phyloP scores from a whole-genome alignment of 2,888 invertebrate species.

The Dermolepida albohirtum region DNA sequence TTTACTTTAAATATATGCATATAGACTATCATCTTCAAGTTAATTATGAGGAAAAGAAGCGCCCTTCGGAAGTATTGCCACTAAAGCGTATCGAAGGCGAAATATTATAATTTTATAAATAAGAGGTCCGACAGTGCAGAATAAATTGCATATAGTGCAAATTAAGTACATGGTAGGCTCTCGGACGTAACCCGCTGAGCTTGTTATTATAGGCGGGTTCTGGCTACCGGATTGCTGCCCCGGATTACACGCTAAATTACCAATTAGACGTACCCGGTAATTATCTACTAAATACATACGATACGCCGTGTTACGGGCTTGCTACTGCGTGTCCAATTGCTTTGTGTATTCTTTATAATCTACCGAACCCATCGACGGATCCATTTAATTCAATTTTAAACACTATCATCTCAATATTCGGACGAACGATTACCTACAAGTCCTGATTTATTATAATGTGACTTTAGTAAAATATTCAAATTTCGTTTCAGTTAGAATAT shows the following conservation, averaged over 20 bases:
- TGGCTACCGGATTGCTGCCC: constrained; percentile 42
- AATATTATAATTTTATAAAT: constrained; percentile 39
- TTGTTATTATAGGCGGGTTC: constrained; percentile 43
- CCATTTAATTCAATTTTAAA: constrained; percentile 41
- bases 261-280: constrained; percentile 57
- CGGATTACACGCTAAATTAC: constrained; percentile 56
- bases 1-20: background rate
- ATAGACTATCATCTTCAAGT: constrained; percentile 10
- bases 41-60: constrained; percentile 5
- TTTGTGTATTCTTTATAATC: constrained; percentile 40
- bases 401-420: constrained; percentile 27
- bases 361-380: constrained; percentile 27
- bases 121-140: constrained; percentile 29
- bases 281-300: constrained; percentile 52
- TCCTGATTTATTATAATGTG: constrained; percentile 21
- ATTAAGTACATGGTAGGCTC: constrained; percentile 35
- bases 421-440: constrained; percentile 7
- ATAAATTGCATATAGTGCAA: constrained; percentile 42
- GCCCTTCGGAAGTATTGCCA: constrained; percentile 12
- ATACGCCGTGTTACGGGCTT: constrained; percentile 45
- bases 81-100: constrained; percentile 20
- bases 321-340: constrained; percentile 46
- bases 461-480: constrained; percentile 8
- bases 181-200: constrained; percentile 41
- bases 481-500: background rate